phyloP scores from a whole-genome alignment of 2,888 invertebrate genomes.

The Colletes collaris region DNA sequence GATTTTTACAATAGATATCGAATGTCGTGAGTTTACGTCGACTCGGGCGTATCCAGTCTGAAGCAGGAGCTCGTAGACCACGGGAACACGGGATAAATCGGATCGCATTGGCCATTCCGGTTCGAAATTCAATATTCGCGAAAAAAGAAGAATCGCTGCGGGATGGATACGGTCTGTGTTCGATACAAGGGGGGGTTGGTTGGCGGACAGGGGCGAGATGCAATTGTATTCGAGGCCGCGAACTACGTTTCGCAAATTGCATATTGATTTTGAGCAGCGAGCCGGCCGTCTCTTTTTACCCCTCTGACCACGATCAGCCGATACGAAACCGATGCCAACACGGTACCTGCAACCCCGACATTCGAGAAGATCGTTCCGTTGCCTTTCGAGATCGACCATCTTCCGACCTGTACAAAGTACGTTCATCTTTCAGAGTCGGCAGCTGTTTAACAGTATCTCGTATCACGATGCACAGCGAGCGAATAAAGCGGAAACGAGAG shows the following conservation, averaged over 20 bases:
- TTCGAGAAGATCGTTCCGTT: conserved; percentile 1
- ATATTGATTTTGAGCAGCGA: conserved; percentile 66
- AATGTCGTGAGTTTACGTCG: conserved; percentile 8
- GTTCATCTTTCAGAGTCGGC: conserved; percentile 6
- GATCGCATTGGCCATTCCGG: conserved; percentile 65
- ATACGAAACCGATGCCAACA: conserved; percentile 19
- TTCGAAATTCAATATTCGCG: conserved; percentile 65
- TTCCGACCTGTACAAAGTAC: conserved; percentile 4
- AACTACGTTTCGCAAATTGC: conserved; percentile 68
- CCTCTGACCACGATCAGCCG: conserved; percentile 8
- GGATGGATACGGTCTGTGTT: conserved; percentile 41
- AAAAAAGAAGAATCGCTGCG: conserved; percentile 50
- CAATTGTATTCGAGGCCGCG: conserved; percentile 66
- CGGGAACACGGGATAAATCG: conserved; percentile 59
- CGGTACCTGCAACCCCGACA: background rate
- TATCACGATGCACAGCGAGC: background rate
- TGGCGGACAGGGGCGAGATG: conserved; percentile 29
- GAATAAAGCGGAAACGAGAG: background rate
- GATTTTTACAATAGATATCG: conserved; percentile 50
- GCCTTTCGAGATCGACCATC: background rate
- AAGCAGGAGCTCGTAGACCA: conserved; percentile 5
- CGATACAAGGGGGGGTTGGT: conserved; percentile 31
- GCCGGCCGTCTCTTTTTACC: background rate
- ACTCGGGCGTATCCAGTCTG: no score
- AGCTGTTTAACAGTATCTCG: conserved; percentile 6